Conservation (phyloP, 2,797 vertebrate genomes). For the Cichlasoma orientale region DNA sequence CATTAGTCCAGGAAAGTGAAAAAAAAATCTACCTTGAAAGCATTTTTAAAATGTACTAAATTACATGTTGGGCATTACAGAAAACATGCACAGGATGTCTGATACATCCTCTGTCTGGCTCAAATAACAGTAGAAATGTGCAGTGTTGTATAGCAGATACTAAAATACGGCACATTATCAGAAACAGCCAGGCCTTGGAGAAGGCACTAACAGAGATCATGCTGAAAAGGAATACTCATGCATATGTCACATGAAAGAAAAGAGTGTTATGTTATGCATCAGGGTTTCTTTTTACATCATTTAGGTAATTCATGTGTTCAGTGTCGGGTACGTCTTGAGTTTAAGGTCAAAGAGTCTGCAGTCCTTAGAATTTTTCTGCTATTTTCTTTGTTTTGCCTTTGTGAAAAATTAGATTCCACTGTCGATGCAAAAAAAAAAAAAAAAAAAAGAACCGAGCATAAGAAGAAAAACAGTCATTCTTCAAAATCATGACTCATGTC, state of each 20-base stretch:
- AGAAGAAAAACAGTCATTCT: constrained; percentile 30
- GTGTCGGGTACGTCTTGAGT: neutral
- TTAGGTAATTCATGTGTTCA: neutral
- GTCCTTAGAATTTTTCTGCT: neutral
- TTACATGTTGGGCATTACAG: neutral
- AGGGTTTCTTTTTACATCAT: neutral
- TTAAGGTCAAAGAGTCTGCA: neutral
- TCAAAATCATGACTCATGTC: constrained; percentile 62
- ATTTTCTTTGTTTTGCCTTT: neutral
- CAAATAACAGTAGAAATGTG: neutral
- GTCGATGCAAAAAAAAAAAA: neutral
- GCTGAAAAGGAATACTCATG: neutral
- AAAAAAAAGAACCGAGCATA: neutral
- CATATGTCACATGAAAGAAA: constrained; percentile 2
- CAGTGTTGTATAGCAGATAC: neutral
- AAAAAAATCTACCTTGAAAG: neutral
- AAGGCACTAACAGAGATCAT: constrained; percentile 13
- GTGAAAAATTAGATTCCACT: neutral
- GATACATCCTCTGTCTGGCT: neutral
- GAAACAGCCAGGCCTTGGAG: neutral
- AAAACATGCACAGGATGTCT: neutral
- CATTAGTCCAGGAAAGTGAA: neutral
- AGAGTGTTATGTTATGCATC: neutral
- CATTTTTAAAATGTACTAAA: neutral
- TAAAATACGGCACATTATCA: neutral